Evolutionary conservation across 2,113 vertebrate genomes (phyloP).

Genomic region (Sinosuthora webbiana): DNA sequence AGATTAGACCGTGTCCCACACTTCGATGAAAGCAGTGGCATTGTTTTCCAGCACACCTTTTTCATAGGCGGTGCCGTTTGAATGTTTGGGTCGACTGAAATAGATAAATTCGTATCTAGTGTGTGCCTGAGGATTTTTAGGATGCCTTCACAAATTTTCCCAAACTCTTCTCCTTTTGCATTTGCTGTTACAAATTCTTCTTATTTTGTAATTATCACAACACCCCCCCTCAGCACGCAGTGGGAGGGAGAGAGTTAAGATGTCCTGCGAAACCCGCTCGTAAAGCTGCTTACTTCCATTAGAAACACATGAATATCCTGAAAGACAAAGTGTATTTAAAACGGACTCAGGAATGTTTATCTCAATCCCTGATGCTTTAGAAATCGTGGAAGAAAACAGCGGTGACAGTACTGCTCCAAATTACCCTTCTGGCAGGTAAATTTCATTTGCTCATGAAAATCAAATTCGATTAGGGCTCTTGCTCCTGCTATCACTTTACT

Average conservation of each 20-base stretch:
- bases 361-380: conserved; percentile 49
- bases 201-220: conserved; percentile 52
- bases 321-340: conserved; percentile 78
- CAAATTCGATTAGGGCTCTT: conserved; percentile 64
- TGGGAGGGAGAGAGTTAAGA: conserved; percentile 79
- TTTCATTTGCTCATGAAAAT: conserved; percentile 75
- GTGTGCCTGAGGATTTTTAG: neutral
- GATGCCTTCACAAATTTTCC: neutral
- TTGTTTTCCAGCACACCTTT: neutral
- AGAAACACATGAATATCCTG: conserved; percentile 81
- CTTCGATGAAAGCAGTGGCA: neutral
- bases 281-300: conserved; percentile 82
- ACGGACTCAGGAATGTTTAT: conserved; percentile 64
- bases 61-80: neutral
- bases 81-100: neutral
- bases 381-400: conserved; percentile 50
- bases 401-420: conserved; percentile 34
- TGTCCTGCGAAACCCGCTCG: conserved; percentile 72
- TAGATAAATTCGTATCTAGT: neutral
- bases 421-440: conserved; percentile 71
- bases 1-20: neutral
- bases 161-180: neutral
- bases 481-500: neutral
- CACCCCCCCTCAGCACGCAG: neutral
- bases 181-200: conserved; percentile 19